phyloP scores from a whole-genome alignment of 2,888 invertebrate species.

The Conomelus anceps region DNA sequence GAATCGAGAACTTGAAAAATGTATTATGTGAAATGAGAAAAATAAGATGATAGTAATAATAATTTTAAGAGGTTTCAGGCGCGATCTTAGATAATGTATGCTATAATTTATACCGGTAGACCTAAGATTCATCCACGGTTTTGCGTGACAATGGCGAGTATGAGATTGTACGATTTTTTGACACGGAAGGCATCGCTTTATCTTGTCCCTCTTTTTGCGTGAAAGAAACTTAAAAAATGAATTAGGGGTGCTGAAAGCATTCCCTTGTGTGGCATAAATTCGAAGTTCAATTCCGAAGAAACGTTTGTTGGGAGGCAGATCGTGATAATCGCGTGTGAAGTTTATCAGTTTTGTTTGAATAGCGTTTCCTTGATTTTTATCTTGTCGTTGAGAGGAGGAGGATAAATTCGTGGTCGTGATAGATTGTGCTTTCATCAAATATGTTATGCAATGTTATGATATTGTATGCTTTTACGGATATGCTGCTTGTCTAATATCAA shows the following conservation, averaged over 20 bases:
- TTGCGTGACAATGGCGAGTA: not conserved
- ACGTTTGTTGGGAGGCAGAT: too few species aligned
- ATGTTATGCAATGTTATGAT: too few species aligned
- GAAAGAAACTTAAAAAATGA: not conserved
- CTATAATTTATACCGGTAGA: not conserved
- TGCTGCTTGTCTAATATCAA: too few species aligned
- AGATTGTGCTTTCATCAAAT: too few species aligned
- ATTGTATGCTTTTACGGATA: too few species aligned
- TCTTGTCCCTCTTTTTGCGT: not conserved
- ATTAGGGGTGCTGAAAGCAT: not conserved
- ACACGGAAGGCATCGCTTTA: not conserved
- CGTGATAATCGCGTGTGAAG: not conserved
- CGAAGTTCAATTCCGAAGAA: not conserved
- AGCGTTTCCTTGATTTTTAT: not conserved
- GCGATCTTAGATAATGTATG: not conserved
- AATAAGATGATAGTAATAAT: not conserved
- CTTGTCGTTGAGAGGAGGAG: too few species aligned
- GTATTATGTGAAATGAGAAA: not conserved
- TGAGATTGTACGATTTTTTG: not conserved
- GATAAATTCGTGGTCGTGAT: too few species aligned
- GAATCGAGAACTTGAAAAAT: not conserved
- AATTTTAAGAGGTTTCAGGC: not conserved
- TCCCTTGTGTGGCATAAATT: not conserved
- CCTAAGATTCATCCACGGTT: not conserved
- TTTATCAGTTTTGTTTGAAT: not conserved